phyloP scores from a whole-genome alignment of 35 echinoderm and acorn worm genomes.

The Acanthaster planci region DNA sequence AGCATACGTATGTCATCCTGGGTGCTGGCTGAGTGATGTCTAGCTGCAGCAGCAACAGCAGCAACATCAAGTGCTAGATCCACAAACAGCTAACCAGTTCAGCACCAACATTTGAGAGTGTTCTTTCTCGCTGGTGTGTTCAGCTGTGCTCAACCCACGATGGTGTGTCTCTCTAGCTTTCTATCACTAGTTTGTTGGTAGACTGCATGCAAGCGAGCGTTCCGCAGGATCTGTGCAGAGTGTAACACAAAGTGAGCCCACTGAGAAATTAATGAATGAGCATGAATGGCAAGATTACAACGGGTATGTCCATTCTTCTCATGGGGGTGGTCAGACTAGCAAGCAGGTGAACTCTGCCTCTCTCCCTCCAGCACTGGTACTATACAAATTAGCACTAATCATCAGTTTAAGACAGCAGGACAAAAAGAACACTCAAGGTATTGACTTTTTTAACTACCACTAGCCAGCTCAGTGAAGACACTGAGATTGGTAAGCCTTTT shows the following conservation, averaged over 20 bases:
- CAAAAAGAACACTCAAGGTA: too few relatives aligned
- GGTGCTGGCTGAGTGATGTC: background rate
- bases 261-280: slow-evolving; percentile 16
- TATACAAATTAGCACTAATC: too few relatives aligned
- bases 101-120: background rate
- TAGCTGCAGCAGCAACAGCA: too few relatives aligned
- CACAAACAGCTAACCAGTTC: background rate
- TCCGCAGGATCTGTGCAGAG: slow-evolving; percentile 3
- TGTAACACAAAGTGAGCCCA: slow-evolving; percentile 28
- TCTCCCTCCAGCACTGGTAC: too few relatives aligned
- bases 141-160: background rate
- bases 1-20: slow-evolving; percentile 33
- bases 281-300: slow-evolving; percentile 26
- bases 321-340: background rate
- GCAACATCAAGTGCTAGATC: too few relatives aligned
- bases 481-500: too few relatives aligned
- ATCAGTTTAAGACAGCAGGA: too few relatives aligned
- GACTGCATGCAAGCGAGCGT: background rate
- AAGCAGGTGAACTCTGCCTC: too few relatives aligned
- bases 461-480: too few relatives aligned
- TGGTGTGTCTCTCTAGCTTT: background rate
- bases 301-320: background rate
- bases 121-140: background rate
- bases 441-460: too few relatives aligned
- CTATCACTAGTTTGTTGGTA: slow-evolving; percentile 10